Conservation (phyloP, 2,113 vertebrate species). For the Dascyllus trimaculatus region DNA sequence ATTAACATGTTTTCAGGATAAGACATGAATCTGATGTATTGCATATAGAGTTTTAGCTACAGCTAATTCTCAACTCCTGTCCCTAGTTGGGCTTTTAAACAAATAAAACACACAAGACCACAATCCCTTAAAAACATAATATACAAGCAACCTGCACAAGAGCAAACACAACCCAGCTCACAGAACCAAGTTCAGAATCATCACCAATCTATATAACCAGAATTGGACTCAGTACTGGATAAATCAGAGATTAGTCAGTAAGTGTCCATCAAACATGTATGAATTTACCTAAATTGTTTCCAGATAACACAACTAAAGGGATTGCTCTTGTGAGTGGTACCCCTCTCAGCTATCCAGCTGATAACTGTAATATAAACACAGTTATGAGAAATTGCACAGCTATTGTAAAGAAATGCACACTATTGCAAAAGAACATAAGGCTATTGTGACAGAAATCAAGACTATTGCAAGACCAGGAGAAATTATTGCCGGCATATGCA, state of each 20-base stretch:
- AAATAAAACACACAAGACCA: no score
- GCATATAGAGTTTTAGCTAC: no score
- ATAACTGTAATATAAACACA: constrained; percentile 36
- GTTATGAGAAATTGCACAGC: constrained; percentile 28
- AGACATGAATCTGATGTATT: no score
- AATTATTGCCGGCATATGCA: constrained; percentile 52
- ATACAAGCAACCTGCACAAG: no score
- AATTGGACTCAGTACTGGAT: background rate
- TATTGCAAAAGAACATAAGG: constrained; percentile 40
- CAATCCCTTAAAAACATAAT: no score
- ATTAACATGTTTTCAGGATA: no score
- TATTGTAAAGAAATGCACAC: constrained; percentile 46
- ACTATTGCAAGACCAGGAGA: constrained; percentile 58
- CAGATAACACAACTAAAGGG: background rate
- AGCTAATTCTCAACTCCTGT: no score
- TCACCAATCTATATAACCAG: no score
- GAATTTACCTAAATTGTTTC: background rate
- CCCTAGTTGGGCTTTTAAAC: no score
- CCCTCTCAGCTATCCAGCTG: constrained; percentile 10
- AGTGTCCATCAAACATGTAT: background rate
- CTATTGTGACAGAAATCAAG: constrained; percentile 53
- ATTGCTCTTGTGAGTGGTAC: background rate
- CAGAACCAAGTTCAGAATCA: no score
- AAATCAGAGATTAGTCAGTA: background rate
- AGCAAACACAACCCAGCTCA: no score